A percentile compares a stretch with the other conserved stretches of the same genome.
phyloP scores from a whole-genome alignment of 2,797 vertebrate species.

The Bradypus variegatus region DNA sequence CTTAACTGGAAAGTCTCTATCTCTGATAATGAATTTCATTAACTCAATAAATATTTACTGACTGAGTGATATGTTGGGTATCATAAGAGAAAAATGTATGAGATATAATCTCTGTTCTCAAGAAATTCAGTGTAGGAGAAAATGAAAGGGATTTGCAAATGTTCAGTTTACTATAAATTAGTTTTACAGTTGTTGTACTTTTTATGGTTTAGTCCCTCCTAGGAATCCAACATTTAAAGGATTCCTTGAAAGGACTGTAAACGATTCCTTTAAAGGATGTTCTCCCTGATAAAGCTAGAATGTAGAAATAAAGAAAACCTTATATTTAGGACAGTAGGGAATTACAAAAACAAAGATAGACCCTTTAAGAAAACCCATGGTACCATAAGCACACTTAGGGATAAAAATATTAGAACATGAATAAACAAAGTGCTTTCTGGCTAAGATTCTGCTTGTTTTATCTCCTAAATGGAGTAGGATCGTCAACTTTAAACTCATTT shows the following conservation, averaged over 20 bases:
- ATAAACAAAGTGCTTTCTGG: not conserved
- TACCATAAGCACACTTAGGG: not conserved
- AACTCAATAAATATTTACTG: not conserved
- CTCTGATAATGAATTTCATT: not conserved
- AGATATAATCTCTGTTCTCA: not conserved
- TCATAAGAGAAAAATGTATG: not conserved
- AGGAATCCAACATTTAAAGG: not conserved
- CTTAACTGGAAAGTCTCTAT: not conserved
- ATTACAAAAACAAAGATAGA: not conserved
- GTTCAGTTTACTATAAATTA: not conserved
- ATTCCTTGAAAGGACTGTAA: not conserved
- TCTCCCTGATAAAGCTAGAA: not conserved
- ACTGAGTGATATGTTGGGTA: not conserved
- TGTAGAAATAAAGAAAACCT: conserved; percentile 13
- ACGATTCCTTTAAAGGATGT: not conserved
- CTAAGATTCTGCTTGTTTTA: not conserved
- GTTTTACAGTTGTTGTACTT: not conserved
- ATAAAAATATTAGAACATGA: not conserved
- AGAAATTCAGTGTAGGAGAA: not conserved
- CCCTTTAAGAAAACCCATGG: not conserved
- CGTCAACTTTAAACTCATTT: not conserved
- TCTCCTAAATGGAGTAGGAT: not conserved
- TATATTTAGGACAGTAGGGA: not conserved
- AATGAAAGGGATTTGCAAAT: not conserved
- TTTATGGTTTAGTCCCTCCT: not conserved